These are phyloP conservation scores for Acrocephalus arundinaceus DNA, from an alignment of 2,113 vertebrate genomes.

Conservation along the genomic window DNA sequence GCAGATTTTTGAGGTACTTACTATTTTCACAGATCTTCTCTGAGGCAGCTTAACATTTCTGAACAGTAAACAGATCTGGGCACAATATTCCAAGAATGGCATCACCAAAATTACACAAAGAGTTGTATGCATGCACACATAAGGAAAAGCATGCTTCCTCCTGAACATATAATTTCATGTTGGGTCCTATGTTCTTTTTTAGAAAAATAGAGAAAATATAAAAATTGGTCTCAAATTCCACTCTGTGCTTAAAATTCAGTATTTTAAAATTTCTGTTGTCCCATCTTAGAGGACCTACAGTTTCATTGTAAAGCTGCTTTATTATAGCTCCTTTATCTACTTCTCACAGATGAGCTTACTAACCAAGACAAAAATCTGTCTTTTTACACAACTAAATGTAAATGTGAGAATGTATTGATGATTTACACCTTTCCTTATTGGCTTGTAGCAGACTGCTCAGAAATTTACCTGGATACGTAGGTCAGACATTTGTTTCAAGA, in stretches of 20 bases:
- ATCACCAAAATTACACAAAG: background rate
- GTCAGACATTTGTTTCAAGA: slow-evolving; percentile 92
- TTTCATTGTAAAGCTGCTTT: background rate
- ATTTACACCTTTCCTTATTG: background rate
- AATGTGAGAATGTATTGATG: background rate
- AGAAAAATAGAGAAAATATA: background rate
- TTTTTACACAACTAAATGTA: background rate
- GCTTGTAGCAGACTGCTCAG: background rate
- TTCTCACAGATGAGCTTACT: background rate
- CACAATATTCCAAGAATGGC: background rate
- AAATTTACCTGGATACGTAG: slow-evolving; percentile 88
- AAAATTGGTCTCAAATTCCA: background rate
- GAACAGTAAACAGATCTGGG: background rate
- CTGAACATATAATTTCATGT: background rate
- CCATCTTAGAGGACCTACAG: background rate
- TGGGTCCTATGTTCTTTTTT: background rate
- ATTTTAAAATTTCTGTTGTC: background rate
- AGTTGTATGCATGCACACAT: background rate
- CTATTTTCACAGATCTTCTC: background rate
- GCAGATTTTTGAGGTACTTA: background rate
- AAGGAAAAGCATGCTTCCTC: background rate
- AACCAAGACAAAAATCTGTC: background rate
- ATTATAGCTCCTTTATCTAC: background rate
- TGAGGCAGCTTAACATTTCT: background rate
- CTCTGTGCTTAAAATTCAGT: background rate